Base-by-base conservation (phyloP, 2,113 vertebrate species). In the Suricata suricatta region DNA sequence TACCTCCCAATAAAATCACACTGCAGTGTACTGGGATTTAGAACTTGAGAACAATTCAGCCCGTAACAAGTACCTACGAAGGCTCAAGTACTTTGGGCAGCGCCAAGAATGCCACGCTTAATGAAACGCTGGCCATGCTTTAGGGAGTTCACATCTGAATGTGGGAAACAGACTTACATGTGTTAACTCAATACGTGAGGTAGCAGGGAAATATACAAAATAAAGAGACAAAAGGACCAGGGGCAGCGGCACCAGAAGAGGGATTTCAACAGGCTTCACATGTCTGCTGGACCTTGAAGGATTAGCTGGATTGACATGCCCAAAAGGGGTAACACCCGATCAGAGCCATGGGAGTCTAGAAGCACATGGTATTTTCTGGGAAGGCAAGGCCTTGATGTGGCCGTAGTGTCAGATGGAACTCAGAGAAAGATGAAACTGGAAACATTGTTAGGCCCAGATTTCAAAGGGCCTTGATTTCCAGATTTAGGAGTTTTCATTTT, bases 131-230 rank as follows among this genome's bases (percentile, higher is more conserved):
- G 21, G 25, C 87, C 77, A 54, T 63, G 10, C 52, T 77, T 94
- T 63, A 52, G 23, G 80, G 81, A 57, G 50, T 31, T 80, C 84
- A 47, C n/a, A 92, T 54, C 29, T 72, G 35, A 96, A 94, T 77
- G n/a, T 93, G 66, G 57, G 41, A 64, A 90, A 66, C 84, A 97
- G 47, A 96, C 29, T 82, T 92, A 33, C 4, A 4, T 38, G 41
- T 64, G 7, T 95, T 83, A 76, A 95, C 29, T 93, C 33, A 19
- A 1, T 68, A 90, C 71, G 25, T 31, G 81, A 27, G 52, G 29
- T 81, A 38, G 50, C 27, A 35, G 31, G 71, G 35, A 90, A 96
- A 97, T 66, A 92, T 15, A 90, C 84, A 91, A 95, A 96, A 84
- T 27, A 44, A 33, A 84, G 93, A 38, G 81, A 94, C 60, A 54